Evolutionary conservation across 2,888 invertebrate species (phyloP).

Genomic region (Cetonia aurata): DNA sequence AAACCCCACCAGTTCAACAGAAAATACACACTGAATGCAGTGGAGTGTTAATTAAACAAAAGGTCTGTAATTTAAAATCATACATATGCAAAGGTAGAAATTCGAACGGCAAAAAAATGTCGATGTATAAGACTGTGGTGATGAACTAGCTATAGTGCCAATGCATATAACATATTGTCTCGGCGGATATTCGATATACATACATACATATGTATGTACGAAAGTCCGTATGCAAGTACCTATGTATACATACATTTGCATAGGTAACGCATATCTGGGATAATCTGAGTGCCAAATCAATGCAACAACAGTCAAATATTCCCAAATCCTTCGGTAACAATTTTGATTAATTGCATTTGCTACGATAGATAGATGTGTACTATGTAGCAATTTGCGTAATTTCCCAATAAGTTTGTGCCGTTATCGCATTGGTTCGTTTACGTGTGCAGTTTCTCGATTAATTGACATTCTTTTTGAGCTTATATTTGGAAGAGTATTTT

Average conservation of each 20-base stretch:
- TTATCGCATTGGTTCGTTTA: too few relatives aligned
- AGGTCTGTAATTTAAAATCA: slow-evolving; percentile 36
- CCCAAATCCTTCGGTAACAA: not conserved
- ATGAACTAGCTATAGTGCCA: slow-evolving; percentile 12
- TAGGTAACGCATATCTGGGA: not conserved
- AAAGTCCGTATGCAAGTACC: not conserved
- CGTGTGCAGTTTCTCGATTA: too few relatives aligned
- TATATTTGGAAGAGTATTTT: too few relatives aligned
- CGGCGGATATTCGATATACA: slow-evolving; percentile 20
- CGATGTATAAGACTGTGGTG: slow-evolving; percentile 17
- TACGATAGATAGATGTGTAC: too few relatives aligned
- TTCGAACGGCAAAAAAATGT: slow-evolving; percentile 29
- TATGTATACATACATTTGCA: slow-evolving; percentile 4
- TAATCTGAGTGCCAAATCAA: slow-evolving; percentile 10
- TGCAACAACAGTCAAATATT: slow-evolving; percentile 11
- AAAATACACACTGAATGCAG: slow-evolving; percentile 34
- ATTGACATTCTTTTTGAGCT: too few relatives aligned
- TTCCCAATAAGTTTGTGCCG: too few relatives aligned
- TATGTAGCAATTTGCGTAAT: too few relatives aligned
- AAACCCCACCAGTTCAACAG: slow-evolving; percentile 36
- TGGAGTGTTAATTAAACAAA: slow-evolving; percentile 38
- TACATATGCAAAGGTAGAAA: slow-evolving; percentile 33
- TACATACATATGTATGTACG: slow-evolving; percentile 1
- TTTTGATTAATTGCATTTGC: slow-evolving; percentile 1
- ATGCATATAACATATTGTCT: slow-evolving; percentile 12